Evolutionary conservation across 2,113 vertebrate species (phyloP).

Genomic region (Pedetes capensis): DNA sequence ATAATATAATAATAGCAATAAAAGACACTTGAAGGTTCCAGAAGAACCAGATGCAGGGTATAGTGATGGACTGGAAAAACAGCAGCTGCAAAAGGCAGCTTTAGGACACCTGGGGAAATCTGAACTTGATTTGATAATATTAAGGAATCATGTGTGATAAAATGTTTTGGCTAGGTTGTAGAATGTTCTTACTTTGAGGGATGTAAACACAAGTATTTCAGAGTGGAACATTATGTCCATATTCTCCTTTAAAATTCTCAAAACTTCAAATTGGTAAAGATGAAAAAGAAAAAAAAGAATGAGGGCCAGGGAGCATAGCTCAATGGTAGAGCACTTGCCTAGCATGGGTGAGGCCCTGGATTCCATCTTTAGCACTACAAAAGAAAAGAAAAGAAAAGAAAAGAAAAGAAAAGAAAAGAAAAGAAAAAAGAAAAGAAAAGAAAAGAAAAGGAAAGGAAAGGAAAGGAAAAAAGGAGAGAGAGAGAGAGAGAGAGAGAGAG

Average conservation of each 20-base stretch:
- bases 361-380: too few species aligned
- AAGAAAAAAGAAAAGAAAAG: too few species aligned
- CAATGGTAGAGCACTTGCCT: too few species aligned
- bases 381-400: too few species aligned
- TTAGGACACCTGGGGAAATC: not conserved
- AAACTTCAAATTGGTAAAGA: constrained; percentile 7
- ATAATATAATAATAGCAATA: not conserved
- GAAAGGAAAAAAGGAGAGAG: too few species aligned
- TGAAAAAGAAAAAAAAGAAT: not conserved
- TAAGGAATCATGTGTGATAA: not conserved
- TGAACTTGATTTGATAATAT: not conserved
- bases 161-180: not conserved
- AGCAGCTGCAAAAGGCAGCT: not conserved
- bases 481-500: too few species aligned
- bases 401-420: too few species aligned
- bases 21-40: not conserved
- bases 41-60: not conserved
- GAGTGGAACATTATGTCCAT: not conserved
- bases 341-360: too few species aligned
- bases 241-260: not conserved
- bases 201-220: not conserved
- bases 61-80: not conserved
- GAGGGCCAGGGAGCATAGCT: too few species aligned
- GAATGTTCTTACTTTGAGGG: constrained; percentile 38
- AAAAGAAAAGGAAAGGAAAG: too few species aligned